Evolutionary conservation across 2,888 invertebrate species (phyloP), one percentile per base, ranked within the genome.

Genomic region (Epinotia brunnichana): DNA sequence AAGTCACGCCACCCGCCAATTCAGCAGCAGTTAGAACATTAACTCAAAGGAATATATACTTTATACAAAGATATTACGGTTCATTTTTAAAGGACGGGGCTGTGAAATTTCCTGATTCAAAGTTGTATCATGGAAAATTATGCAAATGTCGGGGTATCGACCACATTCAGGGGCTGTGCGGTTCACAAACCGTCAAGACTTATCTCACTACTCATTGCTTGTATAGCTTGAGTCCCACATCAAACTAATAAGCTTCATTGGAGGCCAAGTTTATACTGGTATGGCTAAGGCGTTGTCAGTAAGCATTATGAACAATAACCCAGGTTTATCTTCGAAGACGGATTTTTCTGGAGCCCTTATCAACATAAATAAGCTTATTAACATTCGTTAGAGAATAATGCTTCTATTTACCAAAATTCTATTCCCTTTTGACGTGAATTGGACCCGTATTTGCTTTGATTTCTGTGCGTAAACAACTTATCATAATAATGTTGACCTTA

Each of bases 291-390:
- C 17, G 39, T 39, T 2, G 17, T 60, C 39, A 17, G 10, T 15
- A 35, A 39, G 15, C 60, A 13, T 19, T 19, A n/a, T 44, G 15
- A 61, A n/a, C 24, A 59, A 7, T 1, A 17, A 11, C 0, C 9
- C 56, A 70, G 62, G 70, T 74, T 74, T 70, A 67, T 70, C 39
- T 72, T 62, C 21, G 9, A 15, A 48, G 48, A 19, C 59, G 21
- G 17, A 19, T 67, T 70, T 70, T 74, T 70, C 69, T 59, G 10
- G 35, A 48, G 59, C 54, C 62, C 19, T 72, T 70, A 67, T 78
- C 74, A 73, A 54, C 70, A 62, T 75, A 76, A 78, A 78, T 60
- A 74, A 74, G 69, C 73, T 76, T 77, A 77, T 74, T 78, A 76
- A 77, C 62, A 70, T 76, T 77, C 76, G 75, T 80, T 74, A 75